Evolutionary conservation across 1,140 invertebrate species (phyloP).

Genomic region (Nylanderia fulva): DNA sequence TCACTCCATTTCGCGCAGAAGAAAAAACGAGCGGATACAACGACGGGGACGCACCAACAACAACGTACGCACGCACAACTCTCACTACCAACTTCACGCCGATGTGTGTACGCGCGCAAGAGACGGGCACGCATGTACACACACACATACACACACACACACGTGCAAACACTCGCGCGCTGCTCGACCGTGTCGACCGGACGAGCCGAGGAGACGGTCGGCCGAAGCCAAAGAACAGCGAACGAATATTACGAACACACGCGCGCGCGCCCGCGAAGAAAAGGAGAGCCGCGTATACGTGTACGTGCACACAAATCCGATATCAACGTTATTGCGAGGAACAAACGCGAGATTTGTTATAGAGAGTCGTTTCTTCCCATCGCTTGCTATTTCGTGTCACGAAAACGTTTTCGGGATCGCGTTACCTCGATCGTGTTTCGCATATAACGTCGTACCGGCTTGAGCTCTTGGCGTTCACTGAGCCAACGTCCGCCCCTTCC

Average conservation of each 20-base stretch:
- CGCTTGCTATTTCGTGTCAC: not conserved
- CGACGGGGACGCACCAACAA: slow-evolving; percentile 30
- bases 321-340: not conserved
- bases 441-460: slow-evolving; percentile 59
- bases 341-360: not conserved
- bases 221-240: slow-evolving; percentile 12
- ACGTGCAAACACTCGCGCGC: not conserved
- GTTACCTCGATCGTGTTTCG: not conserved
- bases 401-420: slow-evolving; percentile 12
- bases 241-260: not conserved
- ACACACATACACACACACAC: too few relatives aligned
- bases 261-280: too few relatives aligned
- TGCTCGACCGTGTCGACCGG: slow-evolving; percentile 18
- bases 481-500: slow-evolving; percentile 69
- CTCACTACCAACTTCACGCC: slow-evolving; percentile 10
- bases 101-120: slow-evolving; percentile 18
- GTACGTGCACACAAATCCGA: not conserved
- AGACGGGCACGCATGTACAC: slow-evolving; percentile 21
- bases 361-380: not conserved
- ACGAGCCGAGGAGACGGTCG: slow-evolving; percentile 17
- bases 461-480: slow-evolving; percentile 77
- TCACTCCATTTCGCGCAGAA: slow-evolving; percentile 38
- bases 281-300: too few relatives aligned
- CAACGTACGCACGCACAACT: slow-evolving; percentile 10
- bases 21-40: not conserved